These are phyloP conservation scores for Dicaeum eximium DNA, from an alignment of 2,113 vertebrate genomes.

Conservation along the genomic window DNA sequence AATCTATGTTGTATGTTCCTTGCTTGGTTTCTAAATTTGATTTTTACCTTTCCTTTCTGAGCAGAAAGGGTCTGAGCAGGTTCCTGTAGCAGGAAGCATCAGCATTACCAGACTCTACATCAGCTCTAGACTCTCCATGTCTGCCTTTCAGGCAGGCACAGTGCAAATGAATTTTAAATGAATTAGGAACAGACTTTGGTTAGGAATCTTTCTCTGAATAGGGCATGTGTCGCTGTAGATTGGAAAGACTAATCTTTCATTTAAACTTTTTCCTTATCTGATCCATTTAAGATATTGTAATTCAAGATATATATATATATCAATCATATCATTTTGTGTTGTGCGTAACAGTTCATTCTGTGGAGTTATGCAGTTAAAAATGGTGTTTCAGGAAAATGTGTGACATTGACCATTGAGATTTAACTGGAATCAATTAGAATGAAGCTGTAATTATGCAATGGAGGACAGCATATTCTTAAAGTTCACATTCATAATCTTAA, in stretches of 20 bases:
- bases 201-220: not conserved
- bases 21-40: not conserved
- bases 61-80: not conserved
- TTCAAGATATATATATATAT: not conserved
- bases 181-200: not conserved
- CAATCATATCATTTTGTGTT: not conserved
- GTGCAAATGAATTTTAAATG: not conserved
- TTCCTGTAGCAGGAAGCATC: not conserved
- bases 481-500: not conserved
- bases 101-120: not conserved
- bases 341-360: not conserved
- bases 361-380: not conserved
- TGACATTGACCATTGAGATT: not conserved
- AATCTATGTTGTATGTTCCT: not conserved
- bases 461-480: not conserved
- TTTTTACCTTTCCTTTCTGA: not conserved
- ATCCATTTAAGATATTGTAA: not conserved
- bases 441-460: not conserved
- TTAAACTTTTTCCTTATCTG: not conserved
- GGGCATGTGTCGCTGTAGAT: not conserved
- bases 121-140: not conserved
- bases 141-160: not conserved
- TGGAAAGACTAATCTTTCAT: not conserved
- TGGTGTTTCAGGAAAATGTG: not conserved
- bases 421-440: not conserved